Evolutionary conservation across 2,888 invertebrate genomes (phyloP).

Genomic region (Drosophila lacicola): DNA sequence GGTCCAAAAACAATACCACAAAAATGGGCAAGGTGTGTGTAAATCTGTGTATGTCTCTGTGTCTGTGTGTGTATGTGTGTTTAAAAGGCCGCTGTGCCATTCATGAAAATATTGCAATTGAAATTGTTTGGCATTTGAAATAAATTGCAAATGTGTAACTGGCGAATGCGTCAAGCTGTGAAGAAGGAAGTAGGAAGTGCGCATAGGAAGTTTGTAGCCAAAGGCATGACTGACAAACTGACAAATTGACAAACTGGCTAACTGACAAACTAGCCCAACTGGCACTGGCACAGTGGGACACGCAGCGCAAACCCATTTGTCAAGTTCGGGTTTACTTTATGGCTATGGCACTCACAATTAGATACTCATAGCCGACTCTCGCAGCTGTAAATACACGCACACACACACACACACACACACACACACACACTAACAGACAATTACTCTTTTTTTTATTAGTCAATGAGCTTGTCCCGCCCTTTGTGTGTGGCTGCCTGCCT

Average conservation of each 20-base stretch:
- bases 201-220: constrained; percentile 49
- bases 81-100: constrained; percentile 62
- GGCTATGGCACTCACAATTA: constrained; percentile 51
- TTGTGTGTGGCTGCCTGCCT: constrained; percentile 43
- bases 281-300: constrained; percentile 54
- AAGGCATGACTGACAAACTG: constrained; percentile 40
- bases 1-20: constrained; percentile 50
- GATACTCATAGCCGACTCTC: constrained; percentile 54
- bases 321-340: constrained; percentile 61
- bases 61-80: constrained; percentile 15
- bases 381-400: constrained; percentile 22
- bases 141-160: constrained; percentile 78
- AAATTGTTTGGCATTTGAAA: constrained; percentile 74
- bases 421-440: not conserved
- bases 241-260: constrained; percentile 9
- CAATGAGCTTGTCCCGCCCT: constrained; percentile 61
- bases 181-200: constrained; percentile 74
- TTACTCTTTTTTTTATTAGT: constrained; percentile 56
- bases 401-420: constrained; percentile 3
- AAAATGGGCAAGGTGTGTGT: constrained; percentile 48
- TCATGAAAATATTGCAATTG: constrained; percentile 69
- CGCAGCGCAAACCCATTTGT: constrained; percentile 69
- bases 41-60: constrained; percentile 16
- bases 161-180: constrained; percentile 56
- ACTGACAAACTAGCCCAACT: constrained; percentile 31